Evolutionary conservation across 2,797 vertebrate genomes (phyloP), one percentile per base, ranked within the genome.

Genomic region (Siniperca obscura): DNA sequence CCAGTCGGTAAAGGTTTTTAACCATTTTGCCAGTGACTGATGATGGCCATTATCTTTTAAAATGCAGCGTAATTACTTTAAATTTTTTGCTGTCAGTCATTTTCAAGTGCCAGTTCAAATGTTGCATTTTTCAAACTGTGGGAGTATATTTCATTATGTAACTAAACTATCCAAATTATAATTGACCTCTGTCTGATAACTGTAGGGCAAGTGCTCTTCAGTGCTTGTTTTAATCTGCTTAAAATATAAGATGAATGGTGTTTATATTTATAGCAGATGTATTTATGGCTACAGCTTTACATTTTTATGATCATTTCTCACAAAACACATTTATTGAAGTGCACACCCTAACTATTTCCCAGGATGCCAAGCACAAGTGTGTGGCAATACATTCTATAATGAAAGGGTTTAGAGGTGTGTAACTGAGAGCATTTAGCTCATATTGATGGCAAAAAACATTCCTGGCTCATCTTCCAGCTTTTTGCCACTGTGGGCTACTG

Each of bases 341-440:
- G 55, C 56, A 53, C 80, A 84, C 82, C 74, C 84, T 36, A 46
- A 75, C 84, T 64, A 38, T 86, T 85, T 74, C 83, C 78, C 25
- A 62, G 59, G 74, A 67, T 76, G 78, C 74, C 25, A 19, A 72
- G 70, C 80, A 70, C 68, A 78, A 84, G 48, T 59, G 81, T 57
- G 71, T 76, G 80, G 83, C 87, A 89, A 61, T 71, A 74, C 60
- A 16, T 16, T 61, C 61, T 46, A 62, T 74, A 88, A 86, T 93
- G 90, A 91, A 91, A 78, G 70, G 81, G 64, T 87, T 94, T 91
- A 93, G 87, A 90, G 82, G 84, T 83, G 89, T 90, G 83, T 82
- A 93, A 91, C 82, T 70, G 84, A 77, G 75, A 85, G 79, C 66
- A 78, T 92, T 91, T 87, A 85, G 84, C 81, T 86, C 81, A 84